Evolutionary conservation across 2,797 vertebrate genomes (phyloP).

Genomic region (Lacerta viridis): DNA sequence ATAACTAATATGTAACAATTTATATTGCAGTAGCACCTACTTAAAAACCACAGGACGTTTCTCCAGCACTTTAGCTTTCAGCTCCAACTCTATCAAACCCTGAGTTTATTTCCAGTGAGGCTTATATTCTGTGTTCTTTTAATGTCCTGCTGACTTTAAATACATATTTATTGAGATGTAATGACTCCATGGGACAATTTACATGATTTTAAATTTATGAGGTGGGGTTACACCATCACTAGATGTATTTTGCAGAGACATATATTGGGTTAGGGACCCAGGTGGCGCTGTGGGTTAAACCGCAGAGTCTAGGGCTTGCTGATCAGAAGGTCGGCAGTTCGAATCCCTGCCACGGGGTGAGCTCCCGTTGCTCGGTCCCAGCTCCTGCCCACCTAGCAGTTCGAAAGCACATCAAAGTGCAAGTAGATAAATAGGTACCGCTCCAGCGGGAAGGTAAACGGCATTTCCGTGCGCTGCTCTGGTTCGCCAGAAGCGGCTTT

Average conservation of each 20-base stretch:
- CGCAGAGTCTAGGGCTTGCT: too few species aligned
- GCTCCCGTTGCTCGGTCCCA: too few species aligned
- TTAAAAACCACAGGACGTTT: not conserved
- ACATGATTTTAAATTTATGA: constrained; percentile 15
- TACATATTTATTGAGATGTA: constrained; percentile 12
- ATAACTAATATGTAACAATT: constrained; percentile 4
- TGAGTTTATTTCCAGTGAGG: not conserved
- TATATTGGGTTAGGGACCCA: not conserved
- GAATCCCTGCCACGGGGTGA: too few species aligned
- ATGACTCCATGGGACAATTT: constrained; percentile 1
- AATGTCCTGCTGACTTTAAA: not conserved
- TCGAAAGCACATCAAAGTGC: too few species aligned
- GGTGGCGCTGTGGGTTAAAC: too few species aligned
- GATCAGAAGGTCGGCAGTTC: too few species aligned
- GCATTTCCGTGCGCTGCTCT: too few species aligned
- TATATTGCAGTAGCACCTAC: constrained; percentile 1
- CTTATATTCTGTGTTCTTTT: constrained; percentile 8
- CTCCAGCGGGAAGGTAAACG: too few species aligned
- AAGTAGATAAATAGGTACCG: too few species aligned
- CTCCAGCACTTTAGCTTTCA: not conserved
- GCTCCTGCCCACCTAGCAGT: too few species aligned
- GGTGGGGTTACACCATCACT: not conserved
- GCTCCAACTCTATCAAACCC: not conserved
- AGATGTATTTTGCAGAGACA: not conserved
- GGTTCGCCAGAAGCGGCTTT: too few species aligned